Conservation (phyloP, 2,888 invertebrate species). For the Adineta ricciae region DNA sequence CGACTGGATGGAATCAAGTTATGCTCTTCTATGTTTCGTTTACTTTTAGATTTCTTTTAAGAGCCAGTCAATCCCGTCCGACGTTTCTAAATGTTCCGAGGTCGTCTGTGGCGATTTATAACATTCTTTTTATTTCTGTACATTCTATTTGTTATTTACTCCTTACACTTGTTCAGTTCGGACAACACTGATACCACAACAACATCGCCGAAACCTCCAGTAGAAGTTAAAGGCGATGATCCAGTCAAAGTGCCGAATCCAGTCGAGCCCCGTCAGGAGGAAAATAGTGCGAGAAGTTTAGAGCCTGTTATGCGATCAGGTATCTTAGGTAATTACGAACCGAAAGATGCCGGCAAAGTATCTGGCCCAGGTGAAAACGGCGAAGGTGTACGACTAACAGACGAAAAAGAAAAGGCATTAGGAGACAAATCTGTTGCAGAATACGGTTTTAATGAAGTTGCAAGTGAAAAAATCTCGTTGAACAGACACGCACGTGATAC, state of each 20-base stretch:
- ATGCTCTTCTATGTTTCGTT: too few relatives aligned
- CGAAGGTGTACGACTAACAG: conserved; percentile 66
- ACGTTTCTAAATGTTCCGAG: not conserved
- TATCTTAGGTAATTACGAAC: conserved; percentile 68
- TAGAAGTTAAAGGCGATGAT: not conserved
- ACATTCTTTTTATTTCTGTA: not conserved
- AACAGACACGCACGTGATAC: conserved; percentile 82
- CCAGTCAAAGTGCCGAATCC: not conserved
- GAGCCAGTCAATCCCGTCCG: too few relatives aligned
- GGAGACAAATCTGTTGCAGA: conserved; percentile 77
- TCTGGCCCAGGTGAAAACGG: conserved; percentile 39
- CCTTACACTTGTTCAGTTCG: not conserved
- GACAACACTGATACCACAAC: not conserved
- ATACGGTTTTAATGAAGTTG: conserved; percentile 95
- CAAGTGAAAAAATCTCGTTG: conserved; percentile 85
- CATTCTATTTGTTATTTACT: not conserved
- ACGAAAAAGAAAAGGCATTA: conserved; percentile 66
- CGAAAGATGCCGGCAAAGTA: conserved; percentile 49
- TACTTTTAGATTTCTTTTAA: not conserved
- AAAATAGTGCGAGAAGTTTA: not conserved
- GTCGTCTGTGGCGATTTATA: not conserved
- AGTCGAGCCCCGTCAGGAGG: not conserved
- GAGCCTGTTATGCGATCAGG: conserved; percentile 44
- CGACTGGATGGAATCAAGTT: too few relatives aligned
- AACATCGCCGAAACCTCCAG: not conserved